Conservation (phyloP, 2,113 vertebrate species). For the Noctilio leporinus region DNA sequence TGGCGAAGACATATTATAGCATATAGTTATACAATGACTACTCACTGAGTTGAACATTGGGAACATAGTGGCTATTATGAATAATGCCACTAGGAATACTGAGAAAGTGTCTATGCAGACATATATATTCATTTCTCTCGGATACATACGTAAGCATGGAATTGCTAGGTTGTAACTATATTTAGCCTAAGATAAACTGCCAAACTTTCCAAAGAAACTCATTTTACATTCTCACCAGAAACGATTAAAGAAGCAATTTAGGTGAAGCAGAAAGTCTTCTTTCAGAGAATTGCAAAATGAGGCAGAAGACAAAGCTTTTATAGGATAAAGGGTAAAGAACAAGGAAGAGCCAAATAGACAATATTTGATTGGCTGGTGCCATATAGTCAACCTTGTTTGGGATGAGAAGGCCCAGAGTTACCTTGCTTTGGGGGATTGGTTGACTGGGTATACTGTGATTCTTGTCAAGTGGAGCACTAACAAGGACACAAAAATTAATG, state of each 20-base stretch:
- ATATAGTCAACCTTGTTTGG: neutral
- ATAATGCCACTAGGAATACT: neutral
- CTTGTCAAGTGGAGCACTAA: neutral
- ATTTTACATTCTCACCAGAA: neutral
- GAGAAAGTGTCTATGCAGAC: neutral
- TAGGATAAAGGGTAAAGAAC: neutral
- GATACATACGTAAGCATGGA: neutral
- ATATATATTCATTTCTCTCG: neutral
- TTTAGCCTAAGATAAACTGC: neutral
- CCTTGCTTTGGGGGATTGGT: neutral
- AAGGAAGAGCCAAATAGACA: neutral
- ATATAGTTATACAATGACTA: neutral
- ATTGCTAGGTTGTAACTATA: neutral
- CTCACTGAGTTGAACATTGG: neutral
- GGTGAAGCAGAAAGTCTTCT: neutral
- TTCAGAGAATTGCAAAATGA: neutral
- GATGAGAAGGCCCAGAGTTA: neutral
- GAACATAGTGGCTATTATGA: neutral
- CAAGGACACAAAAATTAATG: neutral
- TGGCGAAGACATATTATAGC: neutral
- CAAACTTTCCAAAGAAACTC: neutral
- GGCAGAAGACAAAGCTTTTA: neutral
- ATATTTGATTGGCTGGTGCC: neutral
- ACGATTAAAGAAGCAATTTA: neutral
- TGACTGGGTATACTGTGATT: neutral